Evolutionary conservation across 2,797 vertebrate species (phyloP).

Genomic region (Schizothorax lantsangensis): DNA sequence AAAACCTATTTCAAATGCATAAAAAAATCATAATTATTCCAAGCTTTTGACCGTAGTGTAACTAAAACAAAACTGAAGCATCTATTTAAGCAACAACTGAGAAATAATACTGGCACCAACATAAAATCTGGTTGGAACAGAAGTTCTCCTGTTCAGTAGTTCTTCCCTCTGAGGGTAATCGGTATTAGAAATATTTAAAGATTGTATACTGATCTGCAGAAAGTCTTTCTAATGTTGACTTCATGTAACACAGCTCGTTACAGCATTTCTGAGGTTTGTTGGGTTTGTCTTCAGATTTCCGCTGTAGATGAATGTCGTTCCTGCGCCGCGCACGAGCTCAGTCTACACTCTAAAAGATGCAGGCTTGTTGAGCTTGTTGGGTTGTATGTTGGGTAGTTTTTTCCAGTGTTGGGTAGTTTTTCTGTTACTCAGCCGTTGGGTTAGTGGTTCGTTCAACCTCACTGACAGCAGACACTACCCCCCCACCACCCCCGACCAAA

Average conservation of each 20-base stretch:
- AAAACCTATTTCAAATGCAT: neutral
- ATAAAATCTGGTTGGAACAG: neutral
- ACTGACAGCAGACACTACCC: too few species aligned
- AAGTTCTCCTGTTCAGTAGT: neutral
- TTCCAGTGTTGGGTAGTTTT: neutral
- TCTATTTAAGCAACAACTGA: neutral
- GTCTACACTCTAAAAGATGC: neutral
- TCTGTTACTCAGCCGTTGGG: too few species aligned
- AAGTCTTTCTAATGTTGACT: neutral
- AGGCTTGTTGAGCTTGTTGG: neutral
- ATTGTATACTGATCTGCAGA: neutral
- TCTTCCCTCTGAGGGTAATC: neutral
- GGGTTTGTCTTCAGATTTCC: neutral
- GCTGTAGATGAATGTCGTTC: neutral
- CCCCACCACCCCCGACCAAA: too few species aligned
- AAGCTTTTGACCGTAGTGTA: neutral
- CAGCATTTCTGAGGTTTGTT: neutral
- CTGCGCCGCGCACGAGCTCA: neutral
- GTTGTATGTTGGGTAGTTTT: neutral
- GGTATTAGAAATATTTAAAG: neutral
- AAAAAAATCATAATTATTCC: neutral
- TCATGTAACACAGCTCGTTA: neutral
- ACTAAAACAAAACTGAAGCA: neutral
- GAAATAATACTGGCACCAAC: neutral
- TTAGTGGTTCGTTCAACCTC: too few species aligned